Evolutionary conservation across 2,113 vertebrate genomes (phyloP), one percentile per base, ranked within the genome.

Genomic region (Leptocoma aspasia): DNA sequence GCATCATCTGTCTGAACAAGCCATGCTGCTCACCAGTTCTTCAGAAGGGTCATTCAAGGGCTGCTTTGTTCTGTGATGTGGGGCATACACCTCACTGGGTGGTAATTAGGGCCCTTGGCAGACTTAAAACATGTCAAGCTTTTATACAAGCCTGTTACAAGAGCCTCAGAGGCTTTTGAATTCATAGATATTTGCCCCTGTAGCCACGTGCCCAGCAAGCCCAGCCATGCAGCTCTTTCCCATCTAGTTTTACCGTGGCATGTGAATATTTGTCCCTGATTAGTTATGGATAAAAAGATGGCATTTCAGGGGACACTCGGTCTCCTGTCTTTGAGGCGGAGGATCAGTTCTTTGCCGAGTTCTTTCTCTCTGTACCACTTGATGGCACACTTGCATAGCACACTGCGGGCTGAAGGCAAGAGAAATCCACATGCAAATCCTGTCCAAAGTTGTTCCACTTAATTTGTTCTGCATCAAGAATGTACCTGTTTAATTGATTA

Each of bases 361-460:
- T 54, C 80, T 87, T 82, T 39, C 10, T 13, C 63, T 18, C 16
- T 41, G 10, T 45, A 68, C 97, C 98, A 49, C 96, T 87, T 96
- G 98, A 86, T 98, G 98, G 94, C 97, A 96, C 56, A 23, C 64
- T 95, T 94, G 90, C 82, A 68, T 28, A 95, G 85, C 57, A 57
- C 41, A 59, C 71, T 7, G 35, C 60, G 30, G 20, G 13, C 23
- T 57, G 44, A 11, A 71, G 24, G 5, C 27, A 30, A 15, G 31
- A 75, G 60, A 83, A 35, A 82, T 39, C 61, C 76, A 17, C 60
- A 27, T 56, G 57, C 71, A 77, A 82, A 92, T 53, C 24, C 44
- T 31, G 50, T 45, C 49, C 65, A 27, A 22, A 59, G 35, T 42
- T 93, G 50, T 91, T 96, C 60, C 56, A 80, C 72, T 92, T 96